phyloP scores from a whole-genome alignment of 2,113 vertebrate genomes.

The Anoura caudifer region DNA sequence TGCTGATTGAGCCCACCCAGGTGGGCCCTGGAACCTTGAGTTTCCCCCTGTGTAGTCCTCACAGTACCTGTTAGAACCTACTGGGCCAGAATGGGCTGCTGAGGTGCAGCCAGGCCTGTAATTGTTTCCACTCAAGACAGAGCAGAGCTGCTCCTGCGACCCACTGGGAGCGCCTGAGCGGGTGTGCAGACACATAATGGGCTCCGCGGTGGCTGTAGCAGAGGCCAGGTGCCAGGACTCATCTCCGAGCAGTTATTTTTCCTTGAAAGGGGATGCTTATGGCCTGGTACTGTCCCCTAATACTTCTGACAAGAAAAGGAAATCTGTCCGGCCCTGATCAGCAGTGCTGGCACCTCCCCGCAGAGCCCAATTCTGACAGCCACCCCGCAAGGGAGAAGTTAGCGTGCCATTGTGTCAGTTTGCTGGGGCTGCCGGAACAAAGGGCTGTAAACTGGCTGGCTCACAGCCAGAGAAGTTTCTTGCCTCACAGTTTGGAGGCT shows the following conservation, averaged over 20 bases:
- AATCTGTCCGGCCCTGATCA: background rate
- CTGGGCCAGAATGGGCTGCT: background rate
- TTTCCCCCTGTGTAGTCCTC: background rate
- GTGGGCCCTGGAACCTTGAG: background rate
- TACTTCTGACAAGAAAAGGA: background rate
- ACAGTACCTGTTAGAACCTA: background rate
- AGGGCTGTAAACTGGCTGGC: background rate
- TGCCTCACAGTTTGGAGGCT: background rate
- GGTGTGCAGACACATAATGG: background rate
- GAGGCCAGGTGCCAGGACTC: background rate
- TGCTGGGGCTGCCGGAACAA: background rate
- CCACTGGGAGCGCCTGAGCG: background rate
- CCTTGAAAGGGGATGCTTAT: background rate
- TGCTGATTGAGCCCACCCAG: background rate
- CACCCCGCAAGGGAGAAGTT: background rate
- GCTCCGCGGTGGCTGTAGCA: background rate
- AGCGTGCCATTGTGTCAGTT: background rate
- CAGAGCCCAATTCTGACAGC: background rate
- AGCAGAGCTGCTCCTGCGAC: background rate
- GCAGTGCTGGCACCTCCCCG: background rate
- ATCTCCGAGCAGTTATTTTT: background rate
- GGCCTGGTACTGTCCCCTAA: background rate
- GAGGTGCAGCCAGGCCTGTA: background rate
- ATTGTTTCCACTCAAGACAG: slow-evolving; percentile 39
- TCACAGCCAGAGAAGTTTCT: background rate